Percentiles rank a stretch among this genome's conserved stretches.
Conservation (phyloP, 2,797 vertebrate species). For the Peromyscus aztecus region DNA sequence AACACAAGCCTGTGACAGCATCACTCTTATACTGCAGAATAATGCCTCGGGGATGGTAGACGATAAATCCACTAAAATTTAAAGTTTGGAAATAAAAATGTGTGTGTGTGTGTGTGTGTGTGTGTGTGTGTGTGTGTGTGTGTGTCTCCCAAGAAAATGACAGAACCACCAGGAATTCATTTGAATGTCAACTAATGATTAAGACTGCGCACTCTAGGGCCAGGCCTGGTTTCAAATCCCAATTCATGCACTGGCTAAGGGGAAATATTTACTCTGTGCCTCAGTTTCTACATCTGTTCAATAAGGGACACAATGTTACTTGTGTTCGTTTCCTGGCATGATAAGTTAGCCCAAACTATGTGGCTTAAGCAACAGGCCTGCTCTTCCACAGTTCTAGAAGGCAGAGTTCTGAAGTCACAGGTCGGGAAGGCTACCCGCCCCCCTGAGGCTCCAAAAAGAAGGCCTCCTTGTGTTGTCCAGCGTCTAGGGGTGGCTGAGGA, state of each 20-base stretch:
- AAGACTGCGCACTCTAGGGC: background rate
- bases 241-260: too few species aligned
- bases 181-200: background rate
- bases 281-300: background rate
- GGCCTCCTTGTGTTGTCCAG: background rate
- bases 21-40: background rate
- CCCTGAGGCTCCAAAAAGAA: background rate
- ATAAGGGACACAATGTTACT: background rate
- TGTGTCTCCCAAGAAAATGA: background rate
- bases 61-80: background rate
- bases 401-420: background rate
- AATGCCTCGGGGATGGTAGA: background rate
- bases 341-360: background rate
- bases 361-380: background rate
- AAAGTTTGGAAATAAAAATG: conserved; percentile 25
- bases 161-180: background rate
- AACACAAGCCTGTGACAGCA: background rate
- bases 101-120: background rate
- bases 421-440: background rate
- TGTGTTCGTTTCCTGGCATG: background rate
- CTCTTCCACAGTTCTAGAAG: background rate
- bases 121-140: too few species aligned
- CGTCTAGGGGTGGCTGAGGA: background rate
- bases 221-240: background rate
- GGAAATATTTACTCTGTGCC: background rate